Conservation (phyloP, 2,113 vertebrate species). For the Rhinoptilus africanus region DNA sequence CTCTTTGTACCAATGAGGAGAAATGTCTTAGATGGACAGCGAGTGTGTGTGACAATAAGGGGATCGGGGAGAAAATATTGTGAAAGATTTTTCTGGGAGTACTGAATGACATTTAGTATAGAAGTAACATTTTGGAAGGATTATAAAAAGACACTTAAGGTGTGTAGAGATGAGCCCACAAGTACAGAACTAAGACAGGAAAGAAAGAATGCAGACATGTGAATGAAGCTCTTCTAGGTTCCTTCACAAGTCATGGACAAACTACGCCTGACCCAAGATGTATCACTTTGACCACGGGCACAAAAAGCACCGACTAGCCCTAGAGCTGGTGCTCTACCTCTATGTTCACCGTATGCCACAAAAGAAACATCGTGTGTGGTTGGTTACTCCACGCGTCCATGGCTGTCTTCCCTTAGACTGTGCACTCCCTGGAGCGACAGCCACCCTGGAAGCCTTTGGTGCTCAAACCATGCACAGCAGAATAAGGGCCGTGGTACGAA, state of each 20-base stretch:
- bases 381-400: rapidly evolving
- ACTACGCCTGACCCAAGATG: background rate
- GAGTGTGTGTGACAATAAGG: background rate
- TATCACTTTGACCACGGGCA: background rate
- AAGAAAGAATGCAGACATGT: background rate
- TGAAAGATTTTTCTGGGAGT: background rate
- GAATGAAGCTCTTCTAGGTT: background rate
- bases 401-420: background rate
- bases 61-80: background rate
- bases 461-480: rapidly evolving
- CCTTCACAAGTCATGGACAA: background rate
- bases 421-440: background rate
- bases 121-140: background rate
- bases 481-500: background rate
- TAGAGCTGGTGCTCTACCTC: background rate
- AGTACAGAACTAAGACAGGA: background rate
- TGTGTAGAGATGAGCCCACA: background rate
- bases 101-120: background rate
- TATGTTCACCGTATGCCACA: background rate
- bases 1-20: background rate
- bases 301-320: background rate
- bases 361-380: background rate
- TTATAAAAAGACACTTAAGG: background rate
- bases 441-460: background rate
- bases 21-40: background rate